A percentile compares a stretch with the other conserved stretches of the same genome.
These are phyloP conservation scores for Ischnura elegans DNA, from an alignment of 2,888 invertebrate species.

Conservation along the genomic window DNA sequence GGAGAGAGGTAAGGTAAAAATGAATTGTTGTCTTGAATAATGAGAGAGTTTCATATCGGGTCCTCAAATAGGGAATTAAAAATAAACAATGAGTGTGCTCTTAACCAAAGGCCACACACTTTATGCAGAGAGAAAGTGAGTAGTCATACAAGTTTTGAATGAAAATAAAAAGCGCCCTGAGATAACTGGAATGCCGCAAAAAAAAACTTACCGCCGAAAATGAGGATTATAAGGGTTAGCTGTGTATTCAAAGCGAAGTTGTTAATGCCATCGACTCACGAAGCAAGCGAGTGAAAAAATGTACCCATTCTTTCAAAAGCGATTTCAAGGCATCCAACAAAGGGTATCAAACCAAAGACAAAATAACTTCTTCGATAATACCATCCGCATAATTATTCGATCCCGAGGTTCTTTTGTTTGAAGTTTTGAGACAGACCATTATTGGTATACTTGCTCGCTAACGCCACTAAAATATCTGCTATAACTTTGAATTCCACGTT, in stretches of 20 bases:
- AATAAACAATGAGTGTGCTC: too few species aligned
- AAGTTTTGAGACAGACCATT: slow-evolving; percentile 19
- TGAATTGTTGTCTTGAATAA: too few species aligned
- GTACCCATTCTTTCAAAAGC: background rate
- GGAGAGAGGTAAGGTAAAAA: too few species aligned
- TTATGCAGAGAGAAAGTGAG: too few species aligned
- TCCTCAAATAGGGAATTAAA: too few species aligned
- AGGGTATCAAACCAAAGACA: background rate
- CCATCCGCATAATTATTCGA: slow-evolving; percentile 12
- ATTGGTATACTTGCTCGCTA: slow-evolving; percentile 35
- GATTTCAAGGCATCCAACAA: background rate
- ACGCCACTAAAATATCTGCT: slow-evolving; percentile 11
- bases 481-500: slow-evolving; percentile 8
- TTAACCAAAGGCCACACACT: too few species aligned
- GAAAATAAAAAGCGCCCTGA: too few species aligned
- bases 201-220: background rate
- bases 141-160: too few species aligned
- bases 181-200: too few species aligned
- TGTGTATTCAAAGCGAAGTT: background rate
- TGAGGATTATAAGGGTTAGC: background rate
- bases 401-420: background rate
- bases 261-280: background rate
- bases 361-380: background rate
- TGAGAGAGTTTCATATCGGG: too few species aligned
- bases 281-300: background rate